Conservation (phyloP, 2,888 invertebrate genomes). For the Slavum lentiscoides region DNA sequence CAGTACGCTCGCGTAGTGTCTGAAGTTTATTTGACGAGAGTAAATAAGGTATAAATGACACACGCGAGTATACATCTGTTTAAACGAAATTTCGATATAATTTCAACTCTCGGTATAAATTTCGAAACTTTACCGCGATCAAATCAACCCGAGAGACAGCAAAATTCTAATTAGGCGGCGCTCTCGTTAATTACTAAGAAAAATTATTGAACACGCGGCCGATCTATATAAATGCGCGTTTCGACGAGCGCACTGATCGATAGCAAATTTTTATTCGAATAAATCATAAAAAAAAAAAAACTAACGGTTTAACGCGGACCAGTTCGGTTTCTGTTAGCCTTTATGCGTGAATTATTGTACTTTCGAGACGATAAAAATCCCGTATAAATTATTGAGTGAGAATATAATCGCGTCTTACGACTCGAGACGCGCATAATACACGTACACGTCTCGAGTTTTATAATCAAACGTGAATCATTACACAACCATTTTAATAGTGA, state of each 20-base stretch:
- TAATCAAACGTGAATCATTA: too few relatives aligned
- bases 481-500: too few relatives aligned
- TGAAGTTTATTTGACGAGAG: slow-evolving; percentile 32
- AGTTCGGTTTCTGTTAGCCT: too few relatives aligned
- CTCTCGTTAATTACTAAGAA: background rate
- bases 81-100: slow-evolving; percentile 30
- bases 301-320: too few relatives aligned
- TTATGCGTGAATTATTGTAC: too few relatives aligned
- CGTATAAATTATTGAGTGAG: too few relatives aligned
- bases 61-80: background rate
- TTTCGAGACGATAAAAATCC: too few relatives aligned
- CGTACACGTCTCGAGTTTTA: too few relatives aligned
- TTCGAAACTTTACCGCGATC: slow-evolving; percentile 31
- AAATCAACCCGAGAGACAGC: background rate
- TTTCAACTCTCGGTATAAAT: slow-evolving; percentile 22
- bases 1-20: background rate
- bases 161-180: background rate
- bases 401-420: too few relatives aligned
- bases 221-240: background rate
- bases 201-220: background rate
- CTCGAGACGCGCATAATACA: too few relatives aligned
- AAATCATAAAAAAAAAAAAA: slow-evolving; percentile 1
- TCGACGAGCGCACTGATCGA: background rate
- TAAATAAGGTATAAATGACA: slow-evolving; percentile 11
- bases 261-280: background rate